A percentile compares a stretch with the other conserved stretches of the same genome.
These are phyloP conservation scores for Campoplex capitator DNA, from an alignment of 2,888 invertebrate genomes.

Conservation along the genomic window DNA sequence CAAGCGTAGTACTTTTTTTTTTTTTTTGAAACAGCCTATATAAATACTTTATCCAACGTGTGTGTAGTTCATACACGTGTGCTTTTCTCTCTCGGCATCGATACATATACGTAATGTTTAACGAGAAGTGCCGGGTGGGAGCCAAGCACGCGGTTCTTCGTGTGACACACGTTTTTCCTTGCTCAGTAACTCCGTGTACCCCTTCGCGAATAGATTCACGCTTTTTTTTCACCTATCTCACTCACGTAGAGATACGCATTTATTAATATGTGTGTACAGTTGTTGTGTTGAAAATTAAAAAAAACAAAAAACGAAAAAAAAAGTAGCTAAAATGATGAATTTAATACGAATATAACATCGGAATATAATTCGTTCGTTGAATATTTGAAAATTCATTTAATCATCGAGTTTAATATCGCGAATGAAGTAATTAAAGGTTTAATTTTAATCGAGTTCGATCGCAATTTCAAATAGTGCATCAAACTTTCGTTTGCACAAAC, in stretches of 20 bases:
- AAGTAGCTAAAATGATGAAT: neutral
- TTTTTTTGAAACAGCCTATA: conserved; percentile 6
- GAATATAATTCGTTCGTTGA: neutral
- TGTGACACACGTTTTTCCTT: conserved; percentile 62
- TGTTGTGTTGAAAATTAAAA: neutral
- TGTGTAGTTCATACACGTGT: conserved; percentile 27
- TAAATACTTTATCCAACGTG: neutral
- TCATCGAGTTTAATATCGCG: neutral
- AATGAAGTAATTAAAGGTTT: neutral
- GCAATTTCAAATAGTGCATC: neutral
- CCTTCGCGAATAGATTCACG: conserved; percentile 58
- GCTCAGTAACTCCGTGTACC: conserved; percentile 71
- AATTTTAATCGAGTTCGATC: neutral
- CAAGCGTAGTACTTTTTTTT: neutral
- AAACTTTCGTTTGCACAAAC: neutral
- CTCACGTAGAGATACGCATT: neutral
- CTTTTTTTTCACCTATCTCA: conserved; percentile 26
- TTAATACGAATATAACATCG: neutral
- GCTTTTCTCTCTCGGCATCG: conserved; percentile 21
- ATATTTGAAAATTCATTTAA: conserved; percentile 3
- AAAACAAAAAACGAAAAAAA: neutral
- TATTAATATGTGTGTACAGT: neutral
- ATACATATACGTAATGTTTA: conserved; percentile 38
- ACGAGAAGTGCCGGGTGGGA: conserved; percentile 56
- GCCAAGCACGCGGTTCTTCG: conserved; percentile 63